Evolutionary conservation across 2,888 invertebrate species (phyloP), one percentile per base, ranked within the genome.

Genomic region (Halictus quadricinctus): DNA sequence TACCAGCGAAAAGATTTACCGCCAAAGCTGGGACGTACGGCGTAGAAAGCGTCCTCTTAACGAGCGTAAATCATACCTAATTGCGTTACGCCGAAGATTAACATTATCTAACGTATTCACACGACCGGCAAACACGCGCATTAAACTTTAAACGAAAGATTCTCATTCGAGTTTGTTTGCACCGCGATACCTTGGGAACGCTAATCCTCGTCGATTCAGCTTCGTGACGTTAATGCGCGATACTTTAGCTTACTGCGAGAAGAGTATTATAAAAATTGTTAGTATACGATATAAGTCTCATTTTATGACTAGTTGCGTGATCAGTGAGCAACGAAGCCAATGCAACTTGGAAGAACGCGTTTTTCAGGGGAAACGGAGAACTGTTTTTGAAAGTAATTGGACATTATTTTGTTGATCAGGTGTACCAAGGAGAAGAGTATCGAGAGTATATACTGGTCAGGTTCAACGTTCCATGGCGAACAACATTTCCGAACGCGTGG

Each of bases 51-150:
- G 12, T 29, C 76, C 25, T 36, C 13, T 72, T 80, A 80, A 46
- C n/a, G 21, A 21, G 21, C 66, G 8, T 43, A 60, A 6, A 36
- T 41, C 60, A 25, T 12, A 60, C 36, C 43, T 60, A 41, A 50
- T 41, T 48, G 70, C 72, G 36, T 6, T 41, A 15, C 36, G n/a
- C 2, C 6, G 41, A 58, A 72, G 25, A 36, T 64, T 72, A 43
- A 60, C 29, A 50, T 64, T 43, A 50, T 72, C 50, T 50, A 76
- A 72, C 25, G 36, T 41, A 72, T 72, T 81, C 76, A 81, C 64
- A 25, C 60, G 60, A 64, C 25, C 50, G 12, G 18, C 43, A 15
- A 29, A 21, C 46, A 36, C 60, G 25, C 1, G 25, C 60, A 60
- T 25, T 25, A 25, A 25, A 60, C 13, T 10, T 3, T 10, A 54